Percentiles rank a stretch among this genome's conserved stretches.
Evolutionary conservation across 1,140 invertebrate genomes (phyloP).

Genomic region (Cotesia glomerata): DNA sequence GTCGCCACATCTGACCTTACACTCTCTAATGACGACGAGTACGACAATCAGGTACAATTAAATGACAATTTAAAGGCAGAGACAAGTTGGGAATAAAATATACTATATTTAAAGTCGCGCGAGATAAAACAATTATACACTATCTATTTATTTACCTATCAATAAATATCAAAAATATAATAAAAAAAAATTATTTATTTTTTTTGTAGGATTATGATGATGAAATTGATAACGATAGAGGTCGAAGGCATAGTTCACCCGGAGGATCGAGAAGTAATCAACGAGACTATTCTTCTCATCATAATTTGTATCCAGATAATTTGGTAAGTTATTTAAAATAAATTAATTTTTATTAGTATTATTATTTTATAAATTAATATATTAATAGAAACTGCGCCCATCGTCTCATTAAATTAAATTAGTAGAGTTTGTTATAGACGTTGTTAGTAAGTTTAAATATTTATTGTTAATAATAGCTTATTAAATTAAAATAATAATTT

Average conservation of each 20-base stretch:
- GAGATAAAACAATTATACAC: background rate
- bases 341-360: background rate
- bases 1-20: slow-evolving; percentile 62
- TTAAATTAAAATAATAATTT: too few species aligned
- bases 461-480: too few species aligned
- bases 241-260: slow-evolving; percentile 58
- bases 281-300: slow-evolving; percentile 54
- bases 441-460: too few species aligned
- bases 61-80: background rate
- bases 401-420: too few species aligned
- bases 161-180: too few species aligned
- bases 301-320: slow-evolving; percentile 59
- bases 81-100: background rate
- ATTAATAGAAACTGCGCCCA: background rate
- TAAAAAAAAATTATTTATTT: background rate
- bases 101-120: slow-evolving; percentile 1
- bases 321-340: slow-evolving; percentile 50
- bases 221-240: slow-evolving; percentile 56
- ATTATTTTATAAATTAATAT: background rate
- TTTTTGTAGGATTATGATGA: slow-evolving; percentile 59
- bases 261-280: slow-evolving; percentile 56
- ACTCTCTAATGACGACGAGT: slow-evolving; percentile 64
- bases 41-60: slow-evolving; percentile 58
- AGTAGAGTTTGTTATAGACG: too few species aligned
- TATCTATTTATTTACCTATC: too few species aligned